Conservation (phyloP, 2,888 invertebrate species). For the Cantharis rustica region DNA sequence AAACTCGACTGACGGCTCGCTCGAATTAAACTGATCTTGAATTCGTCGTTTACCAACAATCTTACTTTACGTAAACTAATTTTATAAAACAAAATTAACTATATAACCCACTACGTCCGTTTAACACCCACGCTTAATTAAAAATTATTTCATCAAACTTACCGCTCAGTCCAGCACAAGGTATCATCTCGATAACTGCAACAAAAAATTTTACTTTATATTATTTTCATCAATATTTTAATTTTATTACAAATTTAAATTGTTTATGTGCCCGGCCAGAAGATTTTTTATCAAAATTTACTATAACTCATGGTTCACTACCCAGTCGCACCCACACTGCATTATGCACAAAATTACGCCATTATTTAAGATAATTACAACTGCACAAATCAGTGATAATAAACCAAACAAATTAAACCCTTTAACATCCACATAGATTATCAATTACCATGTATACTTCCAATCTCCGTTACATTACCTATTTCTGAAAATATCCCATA, state of each 20-base stretch:
- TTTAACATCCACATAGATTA: no score
- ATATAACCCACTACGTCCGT: slow-evolving; percentile 28
- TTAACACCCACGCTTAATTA: slow-evolving; percentile 28
- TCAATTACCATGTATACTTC: no score
- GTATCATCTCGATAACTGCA: slow-evolving; percentile 88
- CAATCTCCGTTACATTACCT: no score
- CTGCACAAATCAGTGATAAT: no score
- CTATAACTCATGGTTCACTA: no score
- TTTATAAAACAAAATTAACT: slow-evolving; percentile 25
- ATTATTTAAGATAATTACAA: no score
- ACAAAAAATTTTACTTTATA: slow-evolving; percentile 50
- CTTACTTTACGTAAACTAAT: slow-evolving; percentile 11
- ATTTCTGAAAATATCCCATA: no score
- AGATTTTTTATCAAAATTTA: no score
- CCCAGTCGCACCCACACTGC: no score
- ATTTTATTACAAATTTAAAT: neutral
- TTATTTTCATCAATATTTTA: neutral
- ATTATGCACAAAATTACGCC: no score
- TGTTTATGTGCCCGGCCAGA: no score
- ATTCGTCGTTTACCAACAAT: slow-evolving; percentile 36
- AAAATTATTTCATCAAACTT: slow-evolving; percentile 49
- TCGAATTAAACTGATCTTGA: slow-evolving; percentile 48
- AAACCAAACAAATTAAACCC: no score
- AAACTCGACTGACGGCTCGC: slow-evolving; percentile 53
- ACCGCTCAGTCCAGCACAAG: slow-evolving; percentile 90